Evolutionary conservation across 2,113 vertebrate species (phyloP), one percentile per base, ranked within the genome.

Genomic region (Gallinago undulata): DNA sequence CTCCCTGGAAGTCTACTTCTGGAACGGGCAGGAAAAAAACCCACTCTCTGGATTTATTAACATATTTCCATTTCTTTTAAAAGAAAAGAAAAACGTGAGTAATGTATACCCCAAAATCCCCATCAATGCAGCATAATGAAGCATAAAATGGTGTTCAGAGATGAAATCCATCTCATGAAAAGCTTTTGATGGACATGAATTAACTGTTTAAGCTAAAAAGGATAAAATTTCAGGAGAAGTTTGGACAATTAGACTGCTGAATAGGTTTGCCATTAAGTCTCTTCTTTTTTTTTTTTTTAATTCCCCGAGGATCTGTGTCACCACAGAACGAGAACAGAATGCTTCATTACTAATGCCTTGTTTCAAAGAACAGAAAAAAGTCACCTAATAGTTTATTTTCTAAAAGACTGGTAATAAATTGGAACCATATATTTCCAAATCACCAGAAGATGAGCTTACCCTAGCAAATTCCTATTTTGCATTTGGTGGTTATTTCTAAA

Each of bases 111-210:
- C 60, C 66, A 19, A 97, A 96, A 72, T 86, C 64, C 76, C 75
- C 80, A 93, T 95, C 96, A 90, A 28, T 47, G 55, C 24, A 56
- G 84, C 70, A 97, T 96, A 98, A 97, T 73, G 94, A 98, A 96
- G 95, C 96, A 87, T 94, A 94, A 97, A 97, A 97, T 95, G 66
- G 92, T 56, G 7, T 89, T 96, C 78, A 78, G 78, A 97, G 93
- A 94, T 80, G 55, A 97, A 96, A 97, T 96, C 75, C 64, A 78
- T 93, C 95, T 95, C 87, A 87, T 75, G 50, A 88, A 93, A 93
- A 95, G 59, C 31, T 90, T 91, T 72, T 92, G 93, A 95, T 95
- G 74, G 90, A 84, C 10, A 1, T 41, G 62, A 91, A 96, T 96
- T 90, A 96, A 95, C 90, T 62, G 69, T 77, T 97, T 63, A 77